Conservation (phyloP, 2,113 vertebrate species). For the Bothrops jararaca region DNA sequence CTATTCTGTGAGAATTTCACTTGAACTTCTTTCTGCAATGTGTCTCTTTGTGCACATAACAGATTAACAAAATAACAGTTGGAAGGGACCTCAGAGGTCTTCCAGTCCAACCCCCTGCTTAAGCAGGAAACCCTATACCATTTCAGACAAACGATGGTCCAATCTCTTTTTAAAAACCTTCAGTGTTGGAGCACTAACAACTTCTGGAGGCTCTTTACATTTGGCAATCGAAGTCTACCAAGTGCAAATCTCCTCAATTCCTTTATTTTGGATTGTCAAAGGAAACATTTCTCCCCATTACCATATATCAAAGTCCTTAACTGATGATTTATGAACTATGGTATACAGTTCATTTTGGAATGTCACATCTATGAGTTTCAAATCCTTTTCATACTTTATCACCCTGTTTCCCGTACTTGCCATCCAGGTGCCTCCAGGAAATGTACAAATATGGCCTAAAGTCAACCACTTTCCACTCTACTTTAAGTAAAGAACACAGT, state of each 20-base stretch:
- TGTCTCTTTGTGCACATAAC: not conserved
- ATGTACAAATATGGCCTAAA: not conserved
- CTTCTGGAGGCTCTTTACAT: not conserved
- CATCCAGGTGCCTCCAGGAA: not conserved
- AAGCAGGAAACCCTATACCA: not conserved
- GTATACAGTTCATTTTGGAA: not conserved
- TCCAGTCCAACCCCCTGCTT: not conserved
- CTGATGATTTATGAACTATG: not conserved
- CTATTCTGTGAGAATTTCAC: not conserved
- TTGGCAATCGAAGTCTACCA: not conserved
- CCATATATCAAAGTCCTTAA: not conserved
- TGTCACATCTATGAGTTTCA: not conserved
- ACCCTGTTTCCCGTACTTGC: not conserved
- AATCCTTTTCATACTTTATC: not conserved
- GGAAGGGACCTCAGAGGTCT: not conserved
- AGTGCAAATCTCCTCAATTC: not conserved
- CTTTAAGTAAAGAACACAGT: not conserved
- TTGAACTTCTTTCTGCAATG: not conserved
- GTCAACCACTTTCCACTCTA: not conserved
- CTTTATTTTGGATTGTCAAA: not conserved
- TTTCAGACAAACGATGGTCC: not conserved
- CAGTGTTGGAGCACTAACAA: not conserved
- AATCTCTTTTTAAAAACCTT: not conserved
- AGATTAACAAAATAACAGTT: not conserved
- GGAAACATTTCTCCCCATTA: not conserved